Conservation (phyloP, 2,888 invertebrate species). For the Sepiola atlantica region DNA sequence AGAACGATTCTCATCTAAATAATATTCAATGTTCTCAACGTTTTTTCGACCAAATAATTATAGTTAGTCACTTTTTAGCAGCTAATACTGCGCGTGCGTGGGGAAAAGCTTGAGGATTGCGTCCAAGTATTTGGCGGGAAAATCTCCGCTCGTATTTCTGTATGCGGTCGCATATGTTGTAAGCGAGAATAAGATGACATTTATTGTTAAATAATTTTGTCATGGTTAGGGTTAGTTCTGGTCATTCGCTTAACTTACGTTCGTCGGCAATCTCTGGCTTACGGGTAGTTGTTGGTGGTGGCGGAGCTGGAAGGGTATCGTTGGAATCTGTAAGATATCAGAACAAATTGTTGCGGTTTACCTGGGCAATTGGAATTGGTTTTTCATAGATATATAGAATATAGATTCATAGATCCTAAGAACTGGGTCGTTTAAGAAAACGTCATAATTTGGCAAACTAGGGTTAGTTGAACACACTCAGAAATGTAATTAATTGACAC, state of each 20-base stretch:
- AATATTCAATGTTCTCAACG: background rate
- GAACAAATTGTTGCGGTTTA: slow-evolving; percentile 39
- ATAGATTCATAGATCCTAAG: no score
- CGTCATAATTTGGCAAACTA: no score
- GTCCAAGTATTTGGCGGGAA: background rate
- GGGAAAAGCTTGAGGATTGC: background rate
- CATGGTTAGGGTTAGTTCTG: background rate
- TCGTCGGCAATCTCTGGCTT: slow-evolving; percentile 38
- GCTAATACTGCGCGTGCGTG: background rate
- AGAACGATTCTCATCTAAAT: background rate
- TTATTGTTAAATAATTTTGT: no score
- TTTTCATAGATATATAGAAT: background rate
- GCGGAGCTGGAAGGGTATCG: slow-evolving; percentile 41
- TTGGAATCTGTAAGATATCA: slow-evolving; percentile 41
- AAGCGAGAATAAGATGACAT: background rate
- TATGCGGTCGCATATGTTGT: background rate
- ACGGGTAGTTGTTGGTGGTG: slow-evolving; percentile 43
- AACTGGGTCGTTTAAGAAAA: no score
- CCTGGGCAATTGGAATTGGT: background rate
- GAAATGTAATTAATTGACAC: no score
- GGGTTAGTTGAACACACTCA: no score
- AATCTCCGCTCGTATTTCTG: background rate
- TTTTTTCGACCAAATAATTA: background rate
- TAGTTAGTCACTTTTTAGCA: background rate
- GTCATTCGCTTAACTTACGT: slow-evolving; percentile 39